Evolutionary conservation across 2,888 invertebrate species (phyloP), one percentile per base, ranked within the genome.

Genomic region (Polydrusus tereticollis): DNA sequence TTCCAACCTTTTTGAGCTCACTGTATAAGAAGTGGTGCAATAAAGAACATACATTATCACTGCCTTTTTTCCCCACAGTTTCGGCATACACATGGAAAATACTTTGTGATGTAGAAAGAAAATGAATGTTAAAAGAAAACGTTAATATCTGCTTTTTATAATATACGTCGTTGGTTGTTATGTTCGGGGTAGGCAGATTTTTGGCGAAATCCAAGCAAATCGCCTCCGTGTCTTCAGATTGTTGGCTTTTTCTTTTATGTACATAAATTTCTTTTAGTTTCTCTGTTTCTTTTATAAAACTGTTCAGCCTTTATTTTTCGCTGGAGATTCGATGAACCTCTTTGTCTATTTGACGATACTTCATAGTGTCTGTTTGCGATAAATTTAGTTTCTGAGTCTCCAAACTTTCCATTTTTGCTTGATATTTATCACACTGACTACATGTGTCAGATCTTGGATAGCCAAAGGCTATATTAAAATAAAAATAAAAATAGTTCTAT

Each of bases 111-210:
- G 64, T 50, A 29, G 47, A 47, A 14, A 64, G 21, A 29, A 64
- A 33, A 29, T 64, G 47, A 64, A 64, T 23, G 21, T 64, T 64
- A 29, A 62, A 62, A 45, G 45, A 60, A n/a, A 16, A 60, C 5
- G 21, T 43, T 41, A 47, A 63, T 14, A 63, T 20, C 50, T 52
- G 63, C 20, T 23, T 63, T 50, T 26, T 55, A 29, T 55, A 29
- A 10, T n/a, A n/a, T n/a, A n/a, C n/a, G n/a, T 55, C 29, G 21
- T 60, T 63, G 14, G 63, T 63, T 50, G 63, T 20, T 63, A 63
- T 63, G 26, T 63, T 50, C n/a, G 63, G 63, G 29, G 20, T 47
- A 29, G 58, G 58, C 58, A 58, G 36, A 33, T 58, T 58, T 62
- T 62, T 62, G 14, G 43, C 45, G 29, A 43, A 62, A 62, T 58